Evolutionary conservation across 2,113 vertebrate genomes (phyloP).

Genomic region (Hippoglossus stenolepis): DNA sequence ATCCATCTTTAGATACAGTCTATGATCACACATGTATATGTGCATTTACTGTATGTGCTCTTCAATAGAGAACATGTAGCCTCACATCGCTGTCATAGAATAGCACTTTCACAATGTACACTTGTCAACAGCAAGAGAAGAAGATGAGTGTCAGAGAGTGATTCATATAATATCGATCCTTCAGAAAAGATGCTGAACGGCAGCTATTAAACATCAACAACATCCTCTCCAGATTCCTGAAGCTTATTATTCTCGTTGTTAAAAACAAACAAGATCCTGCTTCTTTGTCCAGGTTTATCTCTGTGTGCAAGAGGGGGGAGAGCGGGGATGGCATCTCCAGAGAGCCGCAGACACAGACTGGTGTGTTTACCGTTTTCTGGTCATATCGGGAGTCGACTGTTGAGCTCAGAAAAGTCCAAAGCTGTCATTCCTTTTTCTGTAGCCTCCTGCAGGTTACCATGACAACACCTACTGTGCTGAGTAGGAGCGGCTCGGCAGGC

Average conservation of each 20-base stretch:
- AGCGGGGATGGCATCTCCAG: neutral
- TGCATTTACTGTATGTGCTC: neutral
- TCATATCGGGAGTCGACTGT: slow-evolving; percentile 33
- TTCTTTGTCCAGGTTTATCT: slow-evolving; percentile 18
- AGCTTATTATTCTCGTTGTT: slow-evolving; percentile 29
- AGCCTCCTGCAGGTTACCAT: slow-evolving; percentile 70
- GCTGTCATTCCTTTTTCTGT: slow-evolving; percentile 55
- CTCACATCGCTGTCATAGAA: neutral
- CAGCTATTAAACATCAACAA: neutral
- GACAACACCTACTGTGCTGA: slow-evolving; percentile 62
- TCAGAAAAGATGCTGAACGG: neutral
- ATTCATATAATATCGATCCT: neutral
- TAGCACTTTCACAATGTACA: slow-evolving; percentile 1
- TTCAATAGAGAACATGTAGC: neutral
- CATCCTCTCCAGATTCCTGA: slow-evolving; percentile 2
- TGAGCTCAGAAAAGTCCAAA: slow-evolving; percentile 57
- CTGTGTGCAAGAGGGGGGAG: neutral
- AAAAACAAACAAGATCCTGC: slow-evolving; percentile 38
- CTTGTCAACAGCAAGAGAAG: neutral
- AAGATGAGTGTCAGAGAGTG: neutral
- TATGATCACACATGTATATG: neutral
- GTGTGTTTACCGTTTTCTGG: slow-evolving; percentile 46
- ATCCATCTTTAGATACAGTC: neutral
- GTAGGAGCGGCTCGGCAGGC: slow-evolving; percentile 51
- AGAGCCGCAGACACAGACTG: neutral